Percentiles rank a stretch among this genome's conserved stretches.
These are phyloP conservation scores for Calephelis perditalis DNA, from an alignment of 2,888 invertebrate species.

Conservation along the genomic window DNA sequence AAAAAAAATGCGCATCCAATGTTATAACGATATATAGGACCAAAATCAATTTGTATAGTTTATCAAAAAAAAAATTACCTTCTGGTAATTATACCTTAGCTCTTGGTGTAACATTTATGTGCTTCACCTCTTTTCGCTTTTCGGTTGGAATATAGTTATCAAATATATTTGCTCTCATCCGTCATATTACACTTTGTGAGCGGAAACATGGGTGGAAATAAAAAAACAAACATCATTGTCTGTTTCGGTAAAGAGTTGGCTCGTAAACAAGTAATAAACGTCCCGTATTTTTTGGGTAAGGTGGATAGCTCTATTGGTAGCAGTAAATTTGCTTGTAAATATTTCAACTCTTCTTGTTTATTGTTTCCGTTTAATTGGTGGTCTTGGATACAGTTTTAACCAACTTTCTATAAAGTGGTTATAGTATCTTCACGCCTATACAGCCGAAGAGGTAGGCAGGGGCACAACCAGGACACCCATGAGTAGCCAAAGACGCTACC, in stretches of 20 bases:
- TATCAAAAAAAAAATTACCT: no score
- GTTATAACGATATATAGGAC: no score
- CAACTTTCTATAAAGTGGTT: not conserved
- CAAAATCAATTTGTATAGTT: no score
- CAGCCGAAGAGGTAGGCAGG: no score
- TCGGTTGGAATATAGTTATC: constrained; percentile 11
- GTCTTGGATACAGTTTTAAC: constrained; percentile 1
- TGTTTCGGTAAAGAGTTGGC: constrained; percentile 51
- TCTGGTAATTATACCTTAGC: not conserved
- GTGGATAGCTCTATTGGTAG: constrained; percentile 34
- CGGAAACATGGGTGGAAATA: constrained; percentile 37
- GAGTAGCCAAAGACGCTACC: no score
- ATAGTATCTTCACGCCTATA: no score
- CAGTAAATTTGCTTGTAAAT: constrained; percentile 50
- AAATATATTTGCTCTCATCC: constrained; percentile 26
- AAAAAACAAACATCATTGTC: constrained; percentile 47
- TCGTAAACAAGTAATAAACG: constrained; percentile 63
- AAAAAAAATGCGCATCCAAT: no score
- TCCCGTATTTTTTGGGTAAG: constrained; percentile 48
- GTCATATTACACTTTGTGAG: constrained; percentile 36
- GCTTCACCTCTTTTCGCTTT: not conserved
- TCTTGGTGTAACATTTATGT: constrained; percentile 8
- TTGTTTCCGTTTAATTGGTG: constrained; percentile 50
- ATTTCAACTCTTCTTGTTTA: constrained; percentile 44
- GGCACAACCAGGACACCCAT: no score